Evolutionary conservation across 2,888 invertebrate genomes (phyloP).

Genomic region (Agrotis ipsilon): DNA sequence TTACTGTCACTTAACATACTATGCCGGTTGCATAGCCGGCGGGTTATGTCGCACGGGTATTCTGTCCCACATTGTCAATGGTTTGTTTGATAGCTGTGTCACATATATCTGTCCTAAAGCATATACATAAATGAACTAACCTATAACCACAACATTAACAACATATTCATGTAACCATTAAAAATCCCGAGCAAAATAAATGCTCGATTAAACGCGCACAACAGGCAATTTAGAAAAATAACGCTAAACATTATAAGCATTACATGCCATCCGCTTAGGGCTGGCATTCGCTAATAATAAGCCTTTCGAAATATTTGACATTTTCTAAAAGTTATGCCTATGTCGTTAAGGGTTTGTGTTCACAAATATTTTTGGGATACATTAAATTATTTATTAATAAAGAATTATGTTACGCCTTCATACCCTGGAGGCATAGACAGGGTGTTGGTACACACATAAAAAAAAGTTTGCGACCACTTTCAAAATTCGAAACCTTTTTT

Average conservation of each 20-base stretch:
- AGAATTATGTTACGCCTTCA: not conserved
- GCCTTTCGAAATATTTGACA: slow-evolving; percentile 53
- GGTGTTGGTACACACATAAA: not conserved
- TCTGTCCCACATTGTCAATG: no score
- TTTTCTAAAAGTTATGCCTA: slow-evolving; percentile 56
- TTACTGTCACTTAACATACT: no score
- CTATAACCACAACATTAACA: slow-evolving; percentile 7
- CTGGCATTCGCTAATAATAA: slow-evolving; percentile 47
- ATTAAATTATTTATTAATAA: slow-evolving; percentile 50
- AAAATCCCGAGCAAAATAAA: slow-evolving; percentile 34
- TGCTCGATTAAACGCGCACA: slow-evolving; percentile 45
- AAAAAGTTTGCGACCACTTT: no score
- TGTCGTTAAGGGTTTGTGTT: slow-evolving; percentile 33
- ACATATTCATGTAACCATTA: slow-evolving; percentile 18
- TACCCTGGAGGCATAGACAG: not conserved
- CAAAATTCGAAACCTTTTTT: no score
- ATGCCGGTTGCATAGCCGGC: no score
- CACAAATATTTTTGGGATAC: slow-evolving; percentile 43
- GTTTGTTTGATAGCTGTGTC: no score
- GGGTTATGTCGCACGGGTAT: no score
- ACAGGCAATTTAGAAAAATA: slow-evolving; percentile 58
- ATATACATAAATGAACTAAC: slow-evolving; percentile 1
- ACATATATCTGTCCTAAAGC: not conserved
- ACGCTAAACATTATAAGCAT: slow-evolving; percentile 44
- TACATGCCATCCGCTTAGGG: slow-evolving; percentile 40